Evolutionary conservation across 2,113 vertebrate species (phyloP).

Genomic region (Psilopogon haemacephalus): DNA sequence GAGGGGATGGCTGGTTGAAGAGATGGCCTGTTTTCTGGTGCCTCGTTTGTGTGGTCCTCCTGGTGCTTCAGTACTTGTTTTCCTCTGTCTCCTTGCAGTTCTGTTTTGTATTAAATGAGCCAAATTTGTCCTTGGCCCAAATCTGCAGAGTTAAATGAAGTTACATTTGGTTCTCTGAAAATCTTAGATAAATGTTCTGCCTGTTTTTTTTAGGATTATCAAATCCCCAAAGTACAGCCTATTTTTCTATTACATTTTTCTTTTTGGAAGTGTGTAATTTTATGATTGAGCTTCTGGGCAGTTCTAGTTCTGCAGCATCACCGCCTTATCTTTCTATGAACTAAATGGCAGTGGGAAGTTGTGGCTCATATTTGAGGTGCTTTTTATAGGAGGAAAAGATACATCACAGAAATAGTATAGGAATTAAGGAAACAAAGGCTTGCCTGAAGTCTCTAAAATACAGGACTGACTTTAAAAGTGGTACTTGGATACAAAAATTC

Average conservation of each 20-base stretch:
- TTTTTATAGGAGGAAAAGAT: neutral
- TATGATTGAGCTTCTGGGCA: slow-evolving; percentile 20
- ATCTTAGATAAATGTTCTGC: neutral
- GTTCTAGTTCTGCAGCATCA: neutral
- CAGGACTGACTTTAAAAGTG: neutral
- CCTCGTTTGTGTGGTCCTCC: neutral
- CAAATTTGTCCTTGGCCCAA: neutral
- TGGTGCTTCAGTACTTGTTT: neutral
- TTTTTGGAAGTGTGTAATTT: slow-evolving; percentile 9
- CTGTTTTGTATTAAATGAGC: neutral
- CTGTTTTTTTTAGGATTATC: neutral
- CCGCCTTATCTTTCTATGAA: neutral
- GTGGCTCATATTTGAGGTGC: neutral
- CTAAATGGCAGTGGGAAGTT: neutral
- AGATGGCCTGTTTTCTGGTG: neutral
- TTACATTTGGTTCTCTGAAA: neutral
- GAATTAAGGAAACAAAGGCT: neutral
- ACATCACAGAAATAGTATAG: neutral
- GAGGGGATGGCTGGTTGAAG: neutral
- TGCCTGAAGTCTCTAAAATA: neutral
- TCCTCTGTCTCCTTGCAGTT: neutral
- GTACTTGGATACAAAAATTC: neutral
- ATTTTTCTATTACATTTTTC: neutral
- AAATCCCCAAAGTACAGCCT: neutral
- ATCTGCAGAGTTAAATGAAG: neutral